phyloP scores from a whole-genome alignment of 2,113 vertebrate species.

The Anolis carolinensis region DNA sequence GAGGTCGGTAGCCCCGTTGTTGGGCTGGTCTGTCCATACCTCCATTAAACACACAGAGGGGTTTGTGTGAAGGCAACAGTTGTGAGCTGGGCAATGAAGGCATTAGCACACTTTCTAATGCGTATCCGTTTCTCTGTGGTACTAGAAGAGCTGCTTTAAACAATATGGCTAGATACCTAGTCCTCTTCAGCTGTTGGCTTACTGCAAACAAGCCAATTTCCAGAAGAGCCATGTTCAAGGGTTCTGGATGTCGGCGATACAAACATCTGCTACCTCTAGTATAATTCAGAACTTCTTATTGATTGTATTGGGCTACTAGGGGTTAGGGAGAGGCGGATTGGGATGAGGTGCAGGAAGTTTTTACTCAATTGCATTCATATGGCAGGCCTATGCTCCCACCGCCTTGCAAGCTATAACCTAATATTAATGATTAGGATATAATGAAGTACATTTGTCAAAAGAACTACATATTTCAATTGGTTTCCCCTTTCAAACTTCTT shows the following conservation, averaged over 20 bases:
- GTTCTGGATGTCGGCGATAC: conserved; percentile 74
- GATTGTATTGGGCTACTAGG: conserved; percentile 73
- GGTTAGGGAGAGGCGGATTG: not conserved
- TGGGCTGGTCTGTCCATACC: not conserved
- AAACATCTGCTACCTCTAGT: conserved; percentile 99
- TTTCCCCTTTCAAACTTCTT: conserved; percentile 30
- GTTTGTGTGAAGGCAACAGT: not conserved
- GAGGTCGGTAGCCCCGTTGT: no score
- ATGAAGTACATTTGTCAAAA: conserved; percentile 73
- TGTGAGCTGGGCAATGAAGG: conserved; percentile 58
- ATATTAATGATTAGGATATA: conserved; percentile 58
- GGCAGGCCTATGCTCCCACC: conserved; percentile 69
- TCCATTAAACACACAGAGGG: no score
- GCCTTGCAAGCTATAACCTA: conserved; percentile 66
- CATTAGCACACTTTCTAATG: conserved; percentile 57
- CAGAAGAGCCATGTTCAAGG: conserved; percentile 65
- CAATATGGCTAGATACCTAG: conserved; percentile 51
- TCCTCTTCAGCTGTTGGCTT: conserved; percentile 54
- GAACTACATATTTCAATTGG: conserved; percentile 49
- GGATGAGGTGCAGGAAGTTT: conserved; percentile 28
- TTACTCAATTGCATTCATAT: conserved; percentile 70
- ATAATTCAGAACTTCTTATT: conserved; percentile 79
- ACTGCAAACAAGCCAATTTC: conserved; percentile 63
- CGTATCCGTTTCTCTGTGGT: conserved; percentile 54
- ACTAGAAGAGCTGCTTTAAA: conserved; percentile 60